Evolutionary conservation across 2,797 vertebrate species (phyloP).

Genomic region (Manis crassicaudata): DNA sequence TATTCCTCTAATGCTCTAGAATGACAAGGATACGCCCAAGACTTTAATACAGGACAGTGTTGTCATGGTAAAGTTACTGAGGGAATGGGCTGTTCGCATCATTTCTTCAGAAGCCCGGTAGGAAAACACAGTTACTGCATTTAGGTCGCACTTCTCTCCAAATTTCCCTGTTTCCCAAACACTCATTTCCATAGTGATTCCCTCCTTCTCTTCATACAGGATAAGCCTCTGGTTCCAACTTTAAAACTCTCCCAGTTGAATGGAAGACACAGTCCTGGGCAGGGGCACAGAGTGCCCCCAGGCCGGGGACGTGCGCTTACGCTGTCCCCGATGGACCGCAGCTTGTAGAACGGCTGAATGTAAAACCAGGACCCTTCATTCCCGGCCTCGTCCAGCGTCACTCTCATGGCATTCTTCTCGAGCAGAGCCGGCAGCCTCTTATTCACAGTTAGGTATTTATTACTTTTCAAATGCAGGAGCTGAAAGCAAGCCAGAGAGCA

Average conservation of each 20-base stretch:
- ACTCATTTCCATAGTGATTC: conserved; percentile 71
- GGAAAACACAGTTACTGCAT: conserved; percentile 68
- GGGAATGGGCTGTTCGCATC: conserved; percentile 55
- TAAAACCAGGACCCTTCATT: conserved; percentile 99
- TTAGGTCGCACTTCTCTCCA: conserved; percentile 76
- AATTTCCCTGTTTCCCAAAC: conserved; percentile 81
- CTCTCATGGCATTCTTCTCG: conserved; percentile 99
- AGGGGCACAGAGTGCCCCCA: accelerated
- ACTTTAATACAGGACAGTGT: not conserved
- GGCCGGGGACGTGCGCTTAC: conserved; percentile 86
- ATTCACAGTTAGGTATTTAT: conserved; percentile 99
- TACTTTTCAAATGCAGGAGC: conserved; percentile 98
- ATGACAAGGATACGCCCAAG: not conserved
- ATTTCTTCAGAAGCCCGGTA: conserved; percentile 54
- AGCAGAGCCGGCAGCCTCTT: conserved; percentile 96
- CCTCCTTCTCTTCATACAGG: conserved; percentile 44
- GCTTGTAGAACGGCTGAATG: conserved; percentile 99
- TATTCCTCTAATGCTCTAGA: not conserved
- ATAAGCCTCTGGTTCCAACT: not conserved
- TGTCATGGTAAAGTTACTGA: conserved; percentile 38
- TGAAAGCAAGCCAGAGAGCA: conserved; percentile 82
- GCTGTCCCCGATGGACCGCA: conserved; percentile 97
- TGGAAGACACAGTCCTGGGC: accelerated
- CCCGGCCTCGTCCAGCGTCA: conserved; percentile 96
- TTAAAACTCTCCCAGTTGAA: not conserved